Evolutionary conservation across 2,113 vertebrate species (phyloP).

Genomic region (Scolopax mira): DNA sequence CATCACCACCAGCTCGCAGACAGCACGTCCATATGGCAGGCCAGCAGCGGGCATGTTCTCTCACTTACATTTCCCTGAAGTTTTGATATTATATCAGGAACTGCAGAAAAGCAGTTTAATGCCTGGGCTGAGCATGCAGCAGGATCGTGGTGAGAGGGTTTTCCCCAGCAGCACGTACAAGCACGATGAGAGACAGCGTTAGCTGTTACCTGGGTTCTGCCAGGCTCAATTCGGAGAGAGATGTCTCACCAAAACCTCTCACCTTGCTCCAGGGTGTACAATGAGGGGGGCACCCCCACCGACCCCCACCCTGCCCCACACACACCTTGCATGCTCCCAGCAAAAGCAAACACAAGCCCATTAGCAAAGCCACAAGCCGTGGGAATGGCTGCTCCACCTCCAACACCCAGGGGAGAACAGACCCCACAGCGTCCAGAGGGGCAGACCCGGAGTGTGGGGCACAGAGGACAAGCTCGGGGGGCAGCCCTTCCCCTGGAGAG

Average conservation of each 20-base stretch:
- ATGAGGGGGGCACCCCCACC: background rate
- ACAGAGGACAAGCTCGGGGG: background rate
- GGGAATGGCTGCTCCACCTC: background rate
- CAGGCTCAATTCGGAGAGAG: background rate
- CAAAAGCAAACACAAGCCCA: background rate
- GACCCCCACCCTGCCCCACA: background rate
- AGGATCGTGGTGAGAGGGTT: background rate
- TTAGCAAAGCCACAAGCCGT: background rate
- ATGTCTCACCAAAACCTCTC: background rate
- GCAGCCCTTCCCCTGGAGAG: background rate
- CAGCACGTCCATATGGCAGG: constrained; percentile 21
- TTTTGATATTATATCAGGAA: background rate
- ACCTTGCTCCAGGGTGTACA: background rate
- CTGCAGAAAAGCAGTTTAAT: background rate
- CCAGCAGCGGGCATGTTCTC: background rate
- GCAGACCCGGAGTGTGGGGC: background rate
- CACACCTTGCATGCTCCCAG: background rate
- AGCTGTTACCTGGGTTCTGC: background rate
- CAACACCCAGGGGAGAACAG: fast-evolving
- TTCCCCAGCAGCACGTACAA: background rate
- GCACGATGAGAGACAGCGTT: background rate
- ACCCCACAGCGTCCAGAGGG: background rate
- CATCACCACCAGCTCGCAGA: constrained; percentile 3
- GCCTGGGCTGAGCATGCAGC: background rate
- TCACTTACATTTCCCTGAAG: background rate